Percentiles rank a stretch among this genome's conserved stretches.
These are phyloP conservation scores for Triplophysa bombifrons DNA, from an alignment of 2,797 vertebrate species.

Conservation along the genomic window DNA sequence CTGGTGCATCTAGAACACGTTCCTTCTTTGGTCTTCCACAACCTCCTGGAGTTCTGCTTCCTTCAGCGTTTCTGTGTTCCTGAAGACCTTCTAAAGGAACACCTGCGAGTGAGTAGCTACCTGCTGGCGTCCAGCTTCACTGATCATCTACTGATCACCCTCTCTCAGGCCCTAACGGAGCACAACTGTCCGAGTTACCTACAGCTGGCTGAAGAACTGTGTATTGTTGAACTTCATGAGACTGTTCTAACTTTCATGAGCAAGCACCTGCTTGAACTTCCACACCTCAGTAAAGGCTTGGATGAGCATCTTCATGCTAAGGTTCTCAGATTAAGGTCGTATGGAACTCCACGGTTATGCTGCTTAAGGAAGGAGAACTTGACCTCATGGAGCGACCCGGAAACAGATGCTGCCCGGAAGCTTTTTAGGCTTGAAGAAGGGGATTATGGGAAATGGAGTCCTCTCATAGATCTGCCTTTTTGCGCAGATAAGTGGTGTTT, in stretches of 20 bases:
- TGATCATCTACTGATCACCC: conserved; percentile 65
- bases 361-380: conserved; percentile 80
- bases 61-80: conserved; percentile 64
- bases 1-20: conserved; percentile 73
- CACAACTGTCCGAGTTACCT: conserved; percentile 73
- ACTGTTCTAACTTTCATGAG: conserved; percentile 75
- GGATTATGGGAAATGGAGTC: conserved; percentile 66
- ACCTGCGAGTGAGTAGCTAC: conserved; percentile 77
- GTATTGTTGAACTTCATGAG: conserved; percentile 71
- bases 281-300: conserved; percentile 64
- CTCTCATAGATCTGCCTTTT: conserved; percentile 75
- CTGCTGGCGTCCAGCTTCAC: conserved; percentile 74
- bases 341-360: conserved; percentile 67
- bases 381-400: conserved; percentile 62
- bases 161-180: conserved; percentile 67
- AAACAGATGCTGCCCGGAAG: conserved; percentile 64
- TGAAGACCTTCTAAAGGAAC: conserved; percentile 63
- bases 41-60: conserved; percentile 77
- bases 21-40: conserved; percentile 71
- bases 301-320: conserved; percentile 58
- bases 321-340: conserved; percentile 65
- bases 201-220: conserved; percentile 70
- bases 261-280: conserved; percentile 75
- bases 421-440: conserved; percentile 69
- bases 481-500: conserved; percentile 82